Conservation (phyloP, 2,888 invertebrate genomes). For the Leptopilina myrica region DNA sequence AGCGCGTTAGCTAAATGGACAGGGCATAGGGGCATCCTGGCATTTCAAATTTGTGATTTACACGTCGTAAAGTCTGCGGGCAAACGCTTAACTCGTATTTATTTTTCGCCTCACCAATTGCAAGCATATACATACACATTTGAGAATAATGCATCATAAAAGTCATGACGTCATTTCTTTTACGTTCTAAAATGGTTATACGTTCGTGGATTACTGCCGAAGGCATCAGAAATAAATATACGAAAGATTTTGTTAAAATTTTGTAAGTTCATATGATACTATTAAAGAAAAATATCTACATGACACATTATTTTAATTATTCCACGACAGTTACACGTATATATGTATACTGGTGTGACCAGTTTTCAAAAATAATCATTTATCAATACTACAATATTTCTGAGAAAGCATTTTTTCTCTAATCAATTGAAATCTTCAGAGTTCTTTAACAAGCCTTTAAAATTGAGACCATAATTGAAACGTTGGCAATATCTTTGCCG, state of each 20-base stretch:
- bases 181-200: conserved; percentile 28
- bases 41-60: conserved; percentile 64
- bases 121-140: conserved; percentile 29
- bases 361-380: conserved; percentile 4
- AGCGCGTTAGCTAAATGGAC: conserved; percentile 30
- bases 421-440: not conserved
- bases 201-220: conserved; percentile 29
- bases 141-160: conserved; percentile 35
- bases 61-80: conserved; percentile 61
- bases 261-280: not conserved
- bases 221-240: not conserved
- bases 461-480: conserved; percentile 28
- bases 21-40: conserved; percentile 34
- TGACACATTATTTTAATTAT: conserved; percentile 8
- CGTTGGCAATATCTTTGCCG: conserved; percentile 31
- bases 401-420: conserved; percentile 10
- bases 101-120: conserved; percentile 36
- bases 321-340: not conserved
- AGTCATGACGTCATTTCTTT: conserved; percentile 26
- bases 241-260: not conserved
- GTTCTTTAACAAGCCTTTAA: conserved; percentile 10
- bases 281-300: not conserved
- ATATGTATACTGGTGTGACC: not conserved
- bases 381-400: not conserved
- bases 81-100: not conserved